phyloP scores from a whole-genome alignment of 2,888 invertebrate genomes.

The Melieria crassipennis region DNA sequence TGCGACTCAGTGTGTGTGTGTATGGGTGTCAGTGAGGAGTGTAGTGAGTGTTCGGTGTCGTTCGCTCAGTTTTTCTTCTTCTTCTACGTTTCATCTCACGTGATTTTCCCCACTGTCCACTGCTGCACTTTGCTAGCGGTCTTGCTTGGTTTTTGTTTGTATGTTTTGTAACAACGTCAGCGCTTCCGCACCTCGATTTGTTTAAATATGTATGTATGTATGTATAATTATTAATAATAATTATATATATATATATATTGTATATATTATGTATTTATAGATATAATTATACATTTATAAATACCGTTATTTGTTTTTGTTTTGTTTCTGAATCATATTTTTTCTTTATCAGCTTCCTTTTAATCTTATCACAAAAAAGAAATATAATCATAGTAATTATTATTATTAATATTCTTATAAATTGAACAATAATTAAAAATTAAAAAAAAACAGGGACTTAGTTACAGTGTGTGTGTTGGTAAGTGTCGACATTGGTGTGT shows the following conservation, averaged over 20 bases:
- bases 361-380: constrained; percentile 61
- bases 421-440: constrained; percentile 64
- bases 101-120: constrained; percentile 15
- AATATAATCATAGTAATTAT: constrained; percentile 61
- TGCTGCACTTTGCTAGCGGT: constrained; percentile 24
- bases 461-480: constrained; percentile 57
- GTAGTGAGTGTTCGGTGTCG: background rate
- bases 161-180: constrained; percentile 51
- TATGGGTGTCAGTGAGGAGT: constrained; percentile 10
- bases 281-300: constrained; percentile 54
- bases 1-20: constrained; percentile 41
- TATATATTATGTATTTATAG: constrained; percentile 53
- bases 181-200: constrained; percentile 44
- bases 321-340: constrained; percentile 36
- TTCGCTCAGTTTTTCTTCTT: constrained; percentile 33
- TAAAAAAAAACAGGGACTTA: constrained; percentile 60
- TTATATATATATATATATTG: constrained; percentile 51
- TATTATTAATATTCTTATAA: constrained; percentile 61
- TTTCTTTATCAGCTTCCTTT: constrained; percentile 27
- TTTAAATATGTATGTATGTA: constrained; percentile 53
- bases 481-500: constrained; percentile 42
- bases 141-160: constrained; percentile 25
- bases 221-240: constrained; percentile 46
- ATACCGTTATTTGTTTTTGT: constrained; percentile 54
- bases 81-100: constrained; percentile 42